Evolutionary conservation across 1,140 invertebrate genomes (phyloP), one percentile per base, ranked within the genome.

Genomic region (Spodoptera frugiperda): DNA sequence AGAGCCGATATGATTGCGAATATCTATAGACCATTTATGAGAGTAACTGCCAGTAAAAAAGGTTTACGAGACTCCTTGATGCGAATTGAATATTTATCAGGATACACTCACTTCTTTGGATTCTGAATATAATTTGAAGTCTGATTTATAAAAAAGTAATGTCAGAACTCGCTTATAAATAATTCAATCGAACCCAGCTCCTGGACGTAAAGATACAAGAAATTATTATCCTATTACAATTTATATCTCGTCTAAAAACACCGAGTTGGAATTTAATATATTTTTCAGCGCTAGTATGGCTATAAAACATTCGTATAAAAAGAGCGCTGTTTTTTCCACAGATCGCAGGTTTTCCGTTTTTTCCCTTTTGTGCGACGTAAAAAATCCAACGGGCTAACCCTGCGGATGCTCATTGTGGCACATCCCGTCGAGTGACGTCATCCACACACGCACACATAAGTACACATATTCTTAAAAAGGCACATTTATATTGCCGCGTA

Each of bases 51-150:
- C 54, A 30, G 54, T 57, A 57, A 57, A 57, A 14, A 17, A 53
- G 51, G 25, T 57, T 57, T 57, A 57, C 54, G 54, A 57, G 21
- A 21, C 54, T 21, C 25, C 54, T 57, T 57, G 54, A 57, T 57
- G 25, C 54, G 21, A n/a, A 30, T 21, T 25, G 11, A 57, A 57
- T 57, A 57, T 57, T 57, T 21, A 57, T 21, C 21, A 30, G 54
- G 25, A 10, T 14, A 21, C 54, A 14, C 3, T 57, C 11, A 25
- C 21, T 57, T 57, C 21, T 57, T 39, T 39, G 33, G 51, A 17
- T 6, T 25, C 19, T 30, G 54, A 57, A 57, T 14, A 53, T 3
- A 17, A 10, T 17, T 17, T 53, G n/a, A 17, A 53, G 17, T 17
- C n/a, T 53, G 33, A 10, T 53, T 15, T 6, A 10, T 3, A 53